Evolutionary conservation across 2,888 invertebrate genomes (phyloP).

Genomic region (Sturmia bella): DNA sequence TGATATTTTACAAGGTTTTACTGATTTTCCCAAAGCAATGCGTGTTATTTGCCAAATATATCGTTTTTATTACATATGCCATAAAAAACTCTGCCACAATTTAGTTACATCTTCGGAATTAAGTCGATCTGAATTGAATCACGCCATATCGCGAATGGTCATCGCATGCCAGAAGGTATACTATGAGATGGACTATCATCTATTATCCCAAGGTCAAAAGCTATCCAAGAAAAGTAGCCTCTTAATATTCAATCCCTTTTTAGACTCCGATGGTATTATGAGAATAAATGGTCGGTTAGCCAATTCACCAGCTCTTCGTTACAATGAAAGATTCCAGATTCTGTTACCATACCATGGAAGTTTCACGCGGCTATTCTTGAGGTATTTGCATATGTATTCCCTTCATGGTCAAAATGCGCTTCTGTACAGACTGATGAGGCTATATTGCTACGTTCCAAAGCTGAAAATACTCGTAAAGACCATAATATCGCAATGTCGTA

Average conservation of each 20-base stretch:
- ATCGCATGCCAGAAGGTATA: constrained; percentile 15
- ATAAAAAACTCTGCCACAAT: neutral
- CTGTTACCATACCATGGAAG: constrained; percentile 6
- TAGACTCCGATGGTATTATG: constrained; percentile 3
- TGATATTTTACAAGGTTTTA: constrained; percentile 3
- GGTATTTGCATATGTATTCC: neutral
- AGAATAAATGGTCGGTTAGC: too few species aligned
- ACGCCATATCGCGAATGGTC: constrained; percentile 4
- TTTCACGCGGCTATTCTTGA: neutral
- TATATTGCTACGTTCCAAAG: neutral
- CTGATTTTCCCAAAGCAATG: neutral
- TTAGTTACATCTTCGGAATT: neutral
- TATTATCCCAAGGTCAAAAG: constrained; percentile 9
- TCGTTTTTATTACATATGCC: constrained; percentile 14
- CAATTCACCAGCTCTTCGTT: neutral
- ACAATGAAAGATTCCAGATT: constrained; percentile 15
- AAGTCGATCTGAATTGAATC: neutral
- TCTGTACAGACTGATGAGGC: neutral
- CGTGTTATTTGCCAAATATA: neutral
- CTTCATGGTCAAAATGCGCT: constrained; percentile 22
- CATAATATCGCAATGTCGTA: neutral
- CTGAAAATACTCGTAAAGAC: constrained; percentile 5
- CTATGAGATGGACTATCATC: neutral
- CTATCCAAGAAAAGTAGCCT: constrained; percentile 11
- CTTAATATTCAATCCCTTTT: too few species aligned